Percentiles rank a stretch among this genome's conserved stretches.
phyloP scores from a whole-genome alignment of 1,140 invertebrate genomes.

The Danaus melanippus region DNA sequence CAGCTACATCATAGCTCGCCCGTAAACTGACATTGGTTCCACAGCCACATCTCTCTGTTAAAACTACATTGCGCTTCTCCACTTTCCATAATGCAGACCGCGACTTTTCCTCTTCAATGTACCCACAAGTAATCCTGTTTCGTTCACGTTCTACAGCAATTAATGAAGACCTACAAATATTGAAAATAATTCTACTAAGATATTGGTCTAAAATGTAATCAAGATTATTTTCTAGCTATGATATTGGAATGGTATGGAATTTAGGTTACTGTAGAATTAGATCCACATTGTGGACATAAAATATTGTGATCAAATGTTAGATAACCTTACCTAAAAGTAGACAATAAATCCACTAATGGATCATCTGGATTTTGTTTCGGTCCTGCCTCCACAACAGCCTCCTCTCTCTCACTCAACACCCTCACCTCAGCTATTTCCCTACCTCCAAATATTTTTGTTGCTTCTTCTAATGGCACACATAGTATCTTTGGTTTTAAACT shows the following conservation, averaged over 20 bases:
- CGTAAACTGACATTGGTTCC: conserved; percentile 30
- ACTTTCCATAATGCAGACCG: conserved; percentile 41
- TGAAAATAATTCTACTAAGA: no score
- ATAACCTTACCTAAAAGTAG: conserved; percentile 46
- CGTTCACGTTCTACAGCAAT: conserved; percentile 44
- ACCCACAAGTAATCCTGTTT: conserved; percentile 29
- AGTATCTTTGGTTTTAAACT: conserved; percentile 26
- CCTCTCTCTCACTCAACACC: conserved; percentile 49
- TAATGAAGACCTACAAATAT: conserved; percentile 37
- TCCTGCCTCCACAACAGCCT: conserved; percentile 47
- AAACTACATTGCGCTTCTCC: conserved; percentile 29
- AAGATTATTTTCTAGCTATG: no score
- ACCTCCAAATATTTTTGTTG: conserved; percentile 44
- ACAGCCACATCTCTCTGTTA: conserved; percentile 38
- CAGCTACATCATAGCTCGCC: conserved; percentile 41
- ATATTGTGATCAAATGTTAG: background rate
- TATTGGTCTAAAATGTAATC: no score
- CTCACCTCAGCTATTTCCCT: conserved; percentile 45
- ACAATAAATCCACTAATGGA: conserved; percentile 55
- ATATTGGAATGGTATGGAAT: no score
- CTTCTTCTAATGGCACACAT: conserved; percentile 49
- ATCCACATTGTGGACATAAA: no score
- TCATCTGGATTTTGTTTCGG: conserved; percentile 45
- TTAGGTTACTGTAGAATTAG: no score
- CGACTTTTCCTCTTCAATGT: conserved; percentile 40